Base-by-base conservation (phyloP, 2,113 vertebrate genomes). In the Xenus cinereus region DNA sequence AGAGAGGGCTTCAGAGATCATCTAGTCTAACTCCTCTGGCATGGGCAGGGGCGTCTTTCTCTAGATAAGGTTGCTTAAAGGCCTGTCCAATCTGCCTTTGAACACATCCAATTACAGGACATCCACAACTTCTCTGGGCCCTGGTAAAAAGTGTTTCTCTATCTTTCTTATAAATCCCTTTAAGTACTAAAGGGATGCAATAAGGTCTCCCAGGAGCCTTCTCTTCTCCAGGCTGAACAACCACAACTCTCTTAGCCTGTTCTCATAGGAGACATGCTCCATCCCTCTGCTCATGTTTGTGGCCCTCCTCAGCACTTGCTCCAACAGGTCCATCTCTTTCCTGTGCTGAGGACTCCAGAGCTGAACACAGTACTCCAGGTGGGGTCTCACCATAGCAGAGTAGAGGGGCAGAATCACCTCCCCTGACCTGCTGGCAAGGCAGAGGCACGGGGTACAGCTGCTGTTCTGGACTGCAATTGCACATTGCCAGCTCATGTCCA, bases 391-490 rank as follows among this genome's bases (percentile, higher is more conserved):
- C 3, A 60, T 35, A 51, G 28, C 11, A 3, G 27, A 74, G 17
- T 5, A 46, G 48, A 57, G 37, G 39, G 51, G n/a, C 14, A 79
- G 62, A 75, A 75, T 41, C 63, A 10, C 46, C 21, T 76, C 7
- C 51, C 46, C 72, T 0, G 0, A 27, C 14, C 12, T 51, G 22
- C 45, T 56, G 57, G 35, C 9, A 51, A 46, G 0, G 0, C 37
- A 28, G 51, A 54, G 27, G 9, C 51, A 54, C 26, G 57, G 67
- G 12, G 4, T 8, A 5, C 0, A 0, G 10, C 1, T 50, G 37
- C 13, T 17, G 3, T 68, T 35, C 37, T 53, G 35, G 8, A 8
- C 51, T 76, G n/a, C 1, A 1, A 68, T 33, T 0, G 1, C 4
- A 16, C 23, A 6, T 37, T 62, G 7, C 9, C 4, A 2, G 5